Base-by-base conservation (phyloP, 2,888 invertebrate species). In the Serrognathus titanus region DNA sequence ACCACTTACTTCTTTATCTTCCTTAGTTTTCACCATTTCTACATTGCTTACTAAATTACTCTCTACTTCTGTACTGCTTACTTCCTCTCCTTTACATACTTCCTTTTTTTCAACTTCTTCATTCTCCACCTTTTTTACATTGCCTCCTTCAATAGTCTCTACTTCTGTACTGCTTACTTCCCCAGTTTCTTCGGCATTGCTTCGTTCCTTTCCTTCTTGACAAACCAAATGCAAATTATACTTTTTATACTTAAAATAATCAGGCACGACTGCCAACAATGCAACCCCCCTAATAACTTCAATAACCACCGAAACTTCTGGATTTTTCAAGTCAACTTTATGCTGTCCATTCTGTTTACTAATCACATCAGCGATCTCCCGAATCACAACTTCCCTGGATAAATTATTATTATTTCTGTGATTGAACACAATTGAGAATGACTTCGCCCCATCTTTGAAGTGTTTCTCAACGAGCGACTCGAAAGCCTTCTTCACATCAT, bases 241-340 rank as follows among this genome's bases (percentile, higher is more conserved):
- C 74, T 94, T 95, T 67, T 88, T 89, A 72, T 85, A 87, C 62
- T 83, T 83, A 68, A 83, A 82, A 76, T 90, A 96, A 75, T 93
- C 84, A 31, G 88, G 88, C 31, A 93, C 84, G 55, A 96, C 85
- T 59, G 90, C 86, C 8, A 97, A 70, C 62, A 93, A 86, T 67
- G 92, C 93, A 67, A 89, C 82, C 20, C 86, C 86, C 69, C 89
- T 87, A 48, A 96, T 84, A 43, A 95, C 81, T 81, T 97, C 95
- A 35, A 95, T 85, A 61, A 94, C 80, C 49, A 97, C 83, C 4
- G 91, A 87, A 38, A 89, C 77, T 58, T 90, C 84, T 8, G 95
- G 89, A 71, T 84, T 83, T 69, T 87, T 88, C 61, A 94, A 79
- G 78, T 94, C 86, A 1, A 90, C 92, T 73, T 85, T 88, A 72